Evolutionary conservation across 92 coral and sea anemone genomes (phyloP), one percentile per base, ranked within the genome.

Genomic region (Epizoanthus stellaris): DNA sequence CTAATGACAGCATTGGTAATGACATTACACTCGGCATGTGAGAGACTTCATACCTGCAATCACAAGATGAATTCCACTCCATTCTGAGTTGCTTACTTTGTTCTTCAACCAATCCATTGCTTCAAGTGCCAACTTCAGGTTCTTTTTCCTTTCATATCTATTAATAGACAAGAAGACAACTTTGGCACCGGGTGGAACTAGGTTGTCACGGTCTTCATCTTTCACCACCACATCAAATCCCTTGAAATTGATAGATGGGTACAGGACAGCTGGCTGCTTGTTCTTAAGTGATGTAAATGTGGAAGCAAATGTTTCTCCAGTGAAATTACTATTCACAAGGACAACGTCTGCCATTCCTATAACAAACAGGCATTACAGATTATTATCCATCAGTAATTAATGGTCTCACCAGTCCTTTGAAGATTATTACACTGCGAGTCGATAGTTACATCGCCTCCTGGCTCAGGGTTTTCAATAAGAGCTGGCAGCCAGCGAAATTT

Each of bases 81-180:
- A 97, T 68, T 94, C 95, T 42, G 73, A 68, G 8, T 79, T 85
- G 66, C 82, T 82, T 3, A 94, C 76, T 61, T 88, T 90, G 79
- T 92, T 89, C 67, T 87, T 90, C 3, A 97, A 87, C 90, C 95
- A 89, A 60, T 76, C 93, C 87, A 94, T 81, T 34, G 99, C 95
- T 87, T 94, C 95, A 45, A 97, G 85, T 21, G 98, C 97, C 74
- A 97, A 77, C 38, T 88, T 89, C 20, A 97, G 88, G 80, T 97
- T 97, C 85, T 97, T 97, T 85, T 97, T 97, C 52, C 99, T 88
- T 68, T 97, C 99, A 88, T 92, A 97, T 4, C 99, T 92, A 84
- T 97, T 97, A 60, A 97, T 97, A 10, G 99, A 97, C 73, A 97
- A 69, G 67, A 97, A 97, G 38, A 97, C 91, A 61, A 82, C 72